phyloP scores from a whole-genome alignment of 2,797 vertebrate species.

The Apogon hyalosoma region DNA sequence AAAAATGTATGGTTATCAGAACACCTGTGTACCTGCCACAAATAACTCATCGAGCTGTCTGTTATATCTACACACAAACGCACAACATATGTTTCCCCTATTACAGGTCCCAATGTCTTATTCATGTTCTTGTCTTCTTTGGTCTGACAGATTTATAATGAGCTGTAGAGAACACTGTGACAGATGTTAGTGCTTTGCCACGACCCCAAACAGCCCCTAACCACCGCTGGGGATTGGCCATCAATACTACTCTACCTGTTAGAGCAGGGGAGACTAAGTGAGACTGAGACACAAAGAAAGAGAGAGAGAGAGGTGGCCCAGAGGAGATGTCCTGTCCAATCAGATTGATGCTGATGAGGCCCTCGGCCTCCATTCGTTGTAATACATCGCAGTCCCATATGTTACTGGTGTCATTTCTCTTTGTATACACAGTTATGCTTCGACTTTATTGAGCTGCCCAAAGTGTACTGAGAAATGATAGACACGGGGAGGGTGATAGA shows the following conservation, averaged over 20 bases:
- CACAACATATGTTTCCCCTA: constrained; percentile 55
- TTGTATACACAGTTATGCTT: constrained; percentile 59
- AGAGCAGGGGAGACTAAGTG: constrained; percentile 39
- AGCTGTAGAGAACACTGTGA: constrained; percentile 69
- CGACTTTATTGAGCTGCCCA: constrained; percentile 48
- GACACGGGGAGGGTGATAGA: constrained; percentile 20
- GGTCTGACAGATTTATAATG: constrained; percentile 74
- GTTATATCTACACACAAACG: constrained; percentile 36
- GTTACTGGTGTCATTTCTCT: constrained; percentile 59
- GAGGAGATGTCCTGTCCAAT: constrained; percentile 64
- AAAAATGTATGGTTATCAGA: constrained; percentile 25
- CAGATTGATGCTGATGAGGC: constrained; percentile 76
- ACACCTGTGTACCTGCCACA: constrained; percentile 37
- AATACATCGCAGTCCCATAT: constrained; percentile 46
- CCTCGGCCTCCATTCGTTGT: constrained; percentile 45
- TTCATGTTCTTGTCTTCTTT: constrained; percentile 66
- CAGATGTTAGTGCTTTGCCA: constrained; percentile 77
- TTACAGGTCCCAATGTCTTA: constrained; percentile 61
- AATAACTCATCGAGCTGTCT: constrained; percentile 35
- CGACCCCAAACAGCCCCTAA: constrained; percentile 69
- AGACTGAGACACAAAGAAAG: constrained; percentile 24
- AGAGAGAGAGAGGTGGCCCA: constrained; percentile 32
- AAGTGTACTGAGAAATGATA: constrained; percentile 55
- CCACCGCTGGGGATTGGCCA: constrained; percentile 66
- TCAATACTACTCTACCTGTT: constrained; percentile 77